Evolutionary conservation across 2,797 vertebrate genomes (phyloP), one percentile per base, ranked within the genome.

Genomic region (Macroramphosus scolopax): DNA sequence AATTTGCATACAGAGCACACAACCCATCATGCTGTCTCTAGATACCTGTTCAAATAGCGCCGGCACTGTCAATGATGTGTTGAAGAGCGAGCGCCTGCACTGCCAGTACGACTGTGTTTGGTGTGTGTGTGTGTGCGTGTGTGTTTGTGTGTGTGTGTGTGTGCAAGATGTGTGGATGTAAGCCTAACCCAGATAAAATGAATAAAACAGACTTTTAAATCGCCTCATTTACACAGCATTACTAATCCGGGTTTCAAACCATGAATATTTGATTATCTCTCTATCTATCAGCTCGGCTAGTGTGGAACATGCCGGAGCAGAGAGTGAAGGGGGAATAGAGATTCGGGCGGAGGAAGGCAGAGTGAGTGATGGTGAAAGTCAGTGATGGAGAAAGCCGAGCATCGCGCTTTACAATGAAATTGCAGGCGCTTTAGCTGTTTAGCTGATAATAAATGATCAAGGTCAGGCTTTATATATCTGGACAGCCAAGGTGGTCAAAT

Each of bases 171-270:
- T 69, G 65, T 69, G 72, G 58, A 22, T 52, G 57, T 38, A 61
- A 78, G 77, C 25, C 74, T 89, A 88, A 88, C 88, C 89, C 80
- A 89, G 85, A 84, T 82, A 87, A 78, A 85, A 86, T 78, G 73
- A 87, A 87, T 87, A 82, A 87, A 88, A 88, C 87, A 88, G 85
- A 89, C 85, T 89, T 85, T 81, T 82, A 87, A 89, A 89, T 86
- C 69, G 78, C 81, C 81, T 89, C 74, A 85, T 89, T 88, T 88
- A 83, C 77, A 85, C 83, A 83, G 80, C 81, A 80, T 83, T 73
- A 82, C 74, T 79, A 83, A 86, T 84, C 70, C 68, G 63, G 75
- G 81, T 85, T 88, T 82, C 77, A 77, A 77, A 78, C 79, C 80
- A 88, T 88, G 71, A 89, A 89, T 89, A 87, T 89, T 89, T 89